Percentiles rank a stretch among this genome's conserved stretches.
phyloP scores from a whole-genome alignment of 2,797 vertebrate genomes.

The Odontamblyopus rebecca region DNA sequence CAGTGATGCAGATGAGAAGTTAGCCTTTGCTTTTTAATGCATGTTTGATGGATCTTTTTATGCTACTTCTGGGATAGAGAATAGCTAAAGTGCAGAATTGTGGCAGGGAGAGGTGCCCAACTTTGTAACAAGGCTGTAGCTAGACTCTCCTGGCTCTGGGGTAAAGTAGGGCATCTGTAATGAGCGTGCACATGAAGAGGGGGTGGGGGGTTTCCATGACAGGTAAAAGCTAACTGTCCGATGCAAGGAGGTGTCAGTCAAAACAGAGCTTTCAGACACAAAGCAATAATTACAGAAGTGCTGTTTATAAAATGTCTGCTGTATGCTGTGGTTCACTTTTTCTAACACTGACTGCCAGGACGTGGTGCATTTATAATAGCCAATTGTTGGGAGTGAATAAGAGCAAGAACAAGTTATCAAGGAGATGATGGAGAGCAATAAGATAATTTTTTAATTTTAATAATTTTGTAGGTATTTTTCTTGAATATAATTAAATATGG shows the following conservation, averaged over 20 bases:
- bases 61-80: constrained; percentile 51
- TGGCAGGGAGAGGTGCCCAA: constrained; percentile 61
- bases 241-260: constrained; percentile 30
- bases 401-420: background rate
- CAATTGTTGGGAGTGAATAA: too few species aligned
- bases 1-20: constrained; percentile 61
- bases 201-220: constrained; percentile 30
- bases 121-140: constrained; percentile 73
- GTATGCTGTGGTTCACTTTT: background rate
- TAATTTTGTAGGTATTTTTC: too few species aligned
- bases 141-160: constrained; percentile 63
- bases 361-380: background rate
- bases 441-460: background rate
- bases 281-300: constrained; percentile 22
- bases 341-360: too few species aligned
- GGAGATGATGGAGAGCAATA: background rate
- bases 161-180: constrained; percentile 76
- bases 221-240: constrained; percentile 42
- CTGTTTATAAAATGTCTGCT: background rate
- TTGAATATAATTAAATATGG: too few species aligned
- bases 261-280: constrained; percentile 23
- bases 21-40: constrained; percentile 58
- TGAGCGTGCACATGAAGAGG: constrained; percentile 56
- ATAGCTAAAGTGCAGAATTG: constrained; percentile 59
- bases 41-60: constrained; percentile 74